Conservation (phyloP, 2,797 vertebrate species). For the Sebastiscus tertius region DNA sequence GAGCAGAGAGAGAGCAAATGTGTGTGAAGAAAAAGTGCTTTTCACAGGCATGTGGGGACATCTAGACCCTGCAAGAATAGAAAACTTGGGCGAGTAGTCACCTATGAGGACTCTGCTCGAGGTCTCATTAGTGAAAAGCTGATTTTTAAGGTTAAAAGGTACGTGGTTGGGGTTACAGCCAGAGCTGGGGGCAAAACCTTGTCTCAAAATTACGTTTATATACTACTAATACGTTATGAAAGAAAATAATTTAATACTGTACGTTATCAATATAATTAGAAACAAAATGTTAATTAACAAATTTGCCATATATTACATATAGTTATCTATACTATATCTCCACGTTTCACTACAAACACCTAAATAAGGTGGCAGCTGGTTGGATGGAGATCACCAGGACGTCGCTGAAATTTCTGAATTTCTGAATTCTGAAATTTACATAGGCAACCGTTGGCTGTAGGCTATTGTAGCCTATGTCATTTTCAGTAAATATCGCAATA, state of each 20-base stretch:
- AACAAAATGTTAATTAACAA: not conserved
- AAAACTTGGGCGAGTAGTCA: slow-evolving; percentile 26
- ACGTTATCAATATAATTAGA: not conserved
- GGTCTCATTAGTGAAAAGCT: slow-evolving; percentile 50
- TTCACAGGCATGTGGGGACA: slow-evolving; percentile 16
- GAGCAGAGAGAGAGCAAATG: slow-evolving; percentile 20
- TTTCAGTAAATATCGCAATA: too few species aligned
- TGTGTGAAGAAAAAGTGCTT: slow-evolving; percentile 7
- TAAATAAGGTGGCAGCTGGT: too few species aligned
- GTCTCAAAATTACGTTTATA: not conserved
- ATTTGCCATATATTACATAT: too few species aligned
- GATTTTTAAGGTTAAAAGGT: slow-evolving; percentile 44
- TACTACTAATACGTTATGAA: not conserved
- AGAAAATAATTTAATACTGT: not conserved
- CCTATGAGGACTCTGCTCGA: slow-evolving; percentile 31
- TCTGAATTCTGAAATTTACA: too few species aligned
- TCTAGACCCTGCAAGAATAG: slow-evolving; percentile 8
- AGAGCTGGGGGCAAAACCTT: not conserved
- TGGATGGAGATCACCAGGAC: too few species aligned
- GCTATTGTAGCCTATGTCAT: too few species aligned
- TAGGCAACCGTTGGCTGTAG: too few species aligned
- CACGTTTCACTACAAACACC: too few species aligned
- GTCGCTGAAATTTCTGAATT: too few species aligned
- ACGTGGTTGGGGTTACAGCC: slow-evolving; percentile 2
- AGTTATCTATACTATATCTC: too few species aligned